Evolutionary conservation across 2,888 invertebrate genomes (phyloP).

Genomic region (Pinctada fucata): DNA sequence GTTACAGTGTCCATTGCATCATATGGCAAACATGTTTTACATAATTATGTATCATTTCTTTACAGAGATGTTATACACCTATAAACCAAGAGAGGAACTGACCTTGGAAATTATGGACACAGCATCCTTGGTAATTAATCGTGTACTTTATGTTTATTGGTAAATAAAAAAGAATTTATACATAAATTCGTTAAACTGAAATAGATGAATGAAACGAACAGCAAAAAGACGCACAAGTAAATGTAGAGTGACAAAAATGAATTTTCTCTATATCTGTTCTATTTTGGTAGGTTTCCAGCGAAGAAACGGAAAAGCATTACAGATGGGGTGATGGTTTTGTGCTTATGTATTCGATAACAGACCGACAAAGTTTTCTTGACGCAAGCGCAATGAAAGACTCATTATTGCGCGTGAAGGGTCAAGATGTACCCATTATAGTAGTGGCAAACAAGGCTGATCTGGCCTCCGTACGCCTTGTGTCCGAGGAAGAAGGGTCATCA

Average conservation of each 20-base stretch:
- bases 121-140: conserved; percentile 53
- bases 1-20: no score
- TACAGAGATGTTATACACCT: conserved; percentile 91
- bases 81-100: conserved; percentile 94
- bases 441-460: conserved; percentile 72
- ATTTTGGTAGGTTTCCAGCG: conserved; percentile 27
- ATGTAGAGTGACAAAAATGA: no score
- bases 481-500: conserved; percentile 61
- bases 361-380: conserved; percentile 89
- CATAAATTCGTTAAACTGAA: no score
- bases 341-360: conserved; percentile 93
- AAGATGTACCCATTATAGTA: conserved; percentile 62
- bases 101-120: conserved; percentile 94
- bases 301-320: conserved; percentile 77
- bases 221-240: no score
- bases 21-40: no score
- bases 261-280: no score
- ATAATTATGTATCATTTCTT: neutral
- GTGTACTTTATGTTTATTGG: no score
- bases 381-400: conserved; percentile 82
- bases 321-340: conserved; percentile 94
- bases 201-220: no score
- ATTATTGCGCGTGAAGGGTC: conserved; percentile 52
- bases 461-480: conserved; percentile 61
- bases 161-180: no score